A percentile compares a stretch with the other conserved stretches of the same genome.
These are phyloP conservation scores for Pyrochroa serraticornis DNA, from an alignment of 2,888 invertebrate genomes.

Conservation along the genomic window DNA sequence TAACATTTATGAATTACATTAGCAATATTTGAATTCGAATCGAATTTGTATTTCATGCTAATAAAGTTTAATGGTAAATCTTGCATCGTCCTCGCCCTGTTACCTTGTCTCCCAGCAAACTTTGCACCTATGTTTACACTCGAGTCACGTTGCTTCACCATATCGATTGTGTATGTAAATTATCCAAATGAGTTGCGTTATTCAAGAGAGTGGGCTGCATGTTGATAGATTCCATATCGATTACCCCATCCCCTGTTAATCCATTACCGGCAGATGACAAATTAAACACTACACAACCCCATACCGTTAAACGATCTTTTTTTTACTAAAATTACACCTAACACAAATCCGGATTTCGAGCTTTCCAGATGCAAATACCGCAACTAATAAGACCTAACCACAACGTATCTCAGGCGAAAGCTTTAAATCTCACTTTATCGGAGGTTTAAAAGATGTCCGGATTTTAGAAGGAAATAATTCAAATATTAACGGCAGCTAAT, in stretches of 20 bases:
- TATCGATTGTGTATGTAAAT: conserved; percentile 4
- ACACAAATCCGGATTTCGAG: no score
- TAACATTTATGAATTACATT: neutral
- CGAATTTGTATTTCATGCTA: neutral
- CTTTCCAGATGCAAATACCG: no score
- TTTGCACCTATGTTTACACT: neutral
- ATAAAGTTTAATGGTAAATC: neutral
- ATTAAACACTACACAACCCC: no score
- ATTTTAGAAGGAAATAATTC: no score
- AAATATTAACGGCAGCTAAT: no score
- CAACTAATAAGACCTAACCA: no score
- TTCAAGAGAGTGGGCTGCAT: conserved; percentile 1
- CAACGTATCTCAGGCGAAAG: no score
- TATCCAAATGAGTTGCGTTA: conserved; percentile 10
- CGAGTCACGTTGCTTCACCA: conserved; percentile 1
- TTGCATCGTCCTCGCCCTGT: neutral
- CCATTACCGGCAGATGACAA: neutral
- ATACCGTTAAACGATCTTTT: no score
- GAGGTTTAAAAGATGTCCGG: no score
- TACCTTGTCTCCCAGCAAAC: neutral
- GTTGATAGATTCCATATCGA: conserved; percentile 9
- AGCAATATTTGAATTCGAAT: no score
- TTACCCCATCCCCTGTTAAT: conserved; percentile 4
- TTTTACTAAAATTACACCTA: no score
- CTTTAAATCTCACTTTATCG: no score